A percentile compares a stretch with the other conserved stretches of the same genome.
These are phyloP conservation scores for Phrynocephalus versicolor DNA, from an alignment of 2,113 vertebrate species.

Conservation along the genomic window DNA sequence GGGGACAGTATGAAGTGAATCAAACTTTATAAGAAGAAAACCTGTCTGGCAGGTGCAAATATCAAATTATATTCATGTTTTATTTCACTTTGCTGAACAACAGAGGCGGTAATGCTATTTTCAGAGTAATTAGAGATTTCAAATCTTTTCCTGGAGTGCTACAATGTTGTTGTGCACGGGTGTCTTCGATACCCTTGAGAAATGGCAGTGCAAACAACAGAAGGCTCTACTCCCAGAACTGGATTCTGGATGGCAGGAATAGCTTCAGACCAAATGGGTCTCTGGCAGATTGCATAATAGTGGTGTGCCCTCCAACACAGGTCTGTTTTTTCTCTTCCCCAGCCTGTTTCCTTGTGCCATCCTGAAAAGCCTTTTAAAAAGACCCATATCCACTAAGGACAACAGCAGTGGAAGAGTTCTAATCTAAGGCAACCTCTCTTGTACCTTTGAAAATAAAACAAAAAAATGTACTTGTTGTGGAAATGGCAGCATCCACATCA, in stretches of 20 bases:
- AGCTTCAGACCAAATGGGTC: not conserved
- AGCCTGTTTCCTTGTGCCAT: not conserved
- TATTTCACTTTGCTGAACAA: not conserved
- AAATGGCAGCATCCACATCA: too few relatives aligned
- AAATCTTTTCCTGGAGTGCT: not conserved
- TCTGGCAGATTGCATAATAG: not conserved
- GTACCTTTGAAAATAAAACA: too few relatives aligned
- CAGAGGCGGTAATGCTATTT: not conserved
- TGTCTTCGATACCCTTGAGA: not conserved
- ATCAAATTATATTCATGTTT: not conserved
- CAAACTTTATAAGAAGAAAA: not conserved
- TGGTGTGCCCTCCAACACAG: not conserved
- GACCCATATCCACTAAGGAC: too few relatives aligned
- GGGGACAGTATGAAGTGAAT: constrained; percentile 6
- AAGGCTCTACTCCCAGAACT: not conserved
- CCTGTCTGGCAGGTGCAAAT: not conserved
- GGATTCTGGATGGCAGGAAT: not conserved
- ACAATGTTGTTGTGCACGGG: not conserved
- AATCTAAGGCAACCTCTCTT: too few relatives aligned
- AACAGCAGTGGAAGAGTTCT: too few relatives aligned
- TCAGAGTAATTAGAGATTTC: not conserved
- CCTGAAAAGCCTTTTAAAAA: not conserved
- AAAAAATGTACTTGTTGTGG: too few relatives aligned
- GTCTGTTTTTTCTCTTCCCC: not conserved
- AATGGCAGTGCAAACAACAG: too few relatives aligned